Base-by-base conservation (phyloP, 1,140 invertebrate genomes). In the Euborellia annulipes region DNA sequence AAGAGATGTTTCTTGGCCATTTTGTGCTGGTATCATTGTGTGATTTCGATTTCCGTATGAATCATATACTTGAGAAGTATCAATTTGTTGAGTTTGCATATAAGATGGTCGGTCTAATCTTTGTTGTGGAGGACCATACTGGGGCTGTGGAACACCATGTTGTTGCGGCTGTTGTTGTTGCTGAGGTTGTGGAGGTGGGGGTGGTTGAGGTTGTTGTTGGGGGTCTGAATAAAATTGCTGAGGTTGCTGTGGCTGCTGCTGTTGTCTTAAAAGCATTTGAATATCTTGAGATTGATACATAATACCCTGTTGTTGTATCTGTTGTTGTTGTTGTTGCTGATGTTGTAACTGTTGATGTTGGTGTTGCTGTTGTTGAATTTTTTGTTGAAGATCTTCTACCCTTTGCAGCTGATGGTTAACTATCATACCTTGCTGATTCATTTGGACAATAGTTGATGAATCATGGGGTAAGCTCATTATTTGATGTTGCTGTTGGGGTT, bases 351-450 rank as follows among this genome's bases (percentile, higher is more conserved):
- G 62, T 42, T 65, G 60, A 17, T 55, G 48, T 41, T 62, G 60
- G 51, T 62, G 62, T 6, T 60, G 54, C 20, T 64, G 61, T 21
- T 60, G 61, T 3, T 59, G 51, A 23, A 58, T 58, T 30, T 58
- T 54, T 41, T 57, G 54, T 22, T 60, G 60, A 43, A 62, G 60
- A 18, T 62, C 56, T 45, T 65, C 58, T 37, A 61, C 58, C 51
- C 59, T 52, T 41, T 66, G 64, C 27, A 61, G 58, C 17, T 57
- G 52, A 46, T 36, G 20, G 30, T 39, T 36, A 14, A 37, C 13
- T 13, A 58, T 50, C 59, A 51, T 42, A 65, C 63, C 45, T 11
- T 58, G 34, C 16, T 57, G 45, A 17, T 61, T 41, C 47, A 43
- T 48, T 19, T 44, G 47, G 7, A 48, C 17, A 34, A 46, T 38